Base-by-base conservation (phyloP, 2,113 vertebrate genomes). In the Xenotilapia longispinis region DNA sequence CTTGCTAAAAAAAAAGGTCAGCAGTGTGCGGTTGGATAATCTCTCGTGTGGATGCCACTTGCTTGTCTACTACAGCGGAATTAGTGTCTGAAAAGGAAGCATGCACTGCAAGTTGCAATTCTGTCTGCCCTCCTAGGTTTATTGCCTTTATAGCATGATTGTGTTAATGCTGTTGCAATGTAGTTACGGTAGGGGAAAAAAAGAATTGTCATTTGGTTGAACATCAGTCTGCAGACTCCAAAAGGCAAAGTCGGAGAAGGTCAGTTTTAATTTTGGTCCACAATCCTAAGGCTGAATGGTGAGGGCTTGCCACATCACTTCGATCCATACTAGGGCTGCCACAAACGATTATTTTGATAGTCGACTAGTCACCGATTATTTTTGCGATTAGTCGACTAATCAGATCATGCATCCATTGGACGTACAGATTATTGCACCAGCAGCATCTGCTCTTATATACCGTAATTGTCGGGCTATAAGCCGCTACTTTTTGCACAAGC, bases 261-360 rank as follows among this genome's bases (percentile, higher is more conserved):
- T 84, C 70, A n/a, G 60, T 28, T 89, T 89, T 87, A 89, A 90
- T 86, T 83, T 87, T 87, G 84, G 84, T 80, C 79, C 49, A 63
- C 26, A 40, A 65, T 63, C 75, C 31, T 90, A 80, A 91, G 60
- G 60, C 54, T 93, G 85, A 87, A 80, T 58, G 60, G 68, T 84
- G 21, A 10, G 78, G 73, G 78, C 60, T 83, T 82, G 68, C 60
- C 75, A 82, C 49, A 55, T 91, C 47, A 57, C 75, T 81, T 65
- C 75, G n/a, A n/a, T 60, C 60, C 47, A 57, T 57, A 26, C 54
- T 57, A 57, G 54, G 54, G 54, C 0, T 57, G 54, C 54, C 3
- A 28, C 23, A 57, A 57, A 28, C 0, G 54, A 57, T 26, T 57
- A 57, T 57, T 57, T 57, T 26, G 54, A 57, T 57, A 57, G 54